A percentile compares a stretch with the other conserved stretches of the same genome.
phyloP scores from a whole-genome alignment of 2,113 vertebrate genomes.

The Cottus gobio region DNA sequence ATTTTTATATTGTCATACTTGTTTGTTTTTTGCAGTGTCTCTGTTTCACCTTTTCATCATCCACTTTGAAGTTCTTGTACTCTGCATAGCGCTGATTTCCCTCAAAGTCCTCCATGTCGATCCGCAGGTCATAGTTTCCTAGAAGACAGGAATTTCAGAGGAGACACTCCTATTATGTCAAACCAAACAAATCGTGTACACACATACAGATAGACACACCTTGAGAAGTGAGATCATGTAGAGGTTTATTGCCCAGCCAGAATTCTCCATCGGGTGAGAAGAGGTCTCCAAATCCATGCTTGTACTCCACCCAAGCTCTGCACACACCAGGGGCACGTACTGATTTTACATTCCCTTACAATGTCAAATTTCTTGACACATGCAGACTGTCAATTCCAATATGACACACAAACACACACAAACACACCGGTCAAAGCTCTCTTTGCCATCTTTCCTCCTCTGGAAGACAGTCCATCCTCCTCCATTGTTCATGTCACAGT shows the following conservation, averaged over 20 bases:
- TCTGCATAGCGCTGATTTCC: conserved; percentile 87
- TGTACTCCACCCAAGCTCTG: conserved; percentile 76
- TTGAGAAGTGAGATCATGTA: conserved; percentile 72
- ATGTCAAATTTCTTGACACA: background rate
- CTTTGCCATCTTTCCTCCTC: conserved; percentile 88
- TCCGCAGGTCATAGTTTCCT: conserved; percentile 90
- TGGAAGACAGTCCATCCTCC: conserved; percentile 95
- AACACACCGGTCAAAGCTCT: conserved; percentile 88
- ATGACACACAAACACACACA: background rate
- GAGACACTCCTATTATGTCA: background rate
- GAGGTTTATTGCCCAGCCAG: conserved; percentile 77
- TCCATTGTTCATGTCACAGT: conserved; percentile 90
- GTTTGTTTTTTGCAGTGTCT: background rate
- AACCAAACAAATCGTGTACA: background rate
- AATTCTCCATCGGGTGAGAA: conserved; percentile 71
- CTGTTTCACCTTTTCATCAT: conserved; percentile 85
- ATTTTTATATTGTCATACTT: background rate
- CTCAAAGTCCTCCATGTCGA: conserved; percentile 89
- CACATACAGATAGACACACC: conserved; percentile 43
- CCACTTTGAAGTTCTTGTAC: conserved; percentile 87
- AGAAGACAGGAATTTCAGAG: conserved; percentile 33
- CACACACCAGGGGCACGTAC: background rate
- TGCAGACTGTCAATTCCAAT: background rate
- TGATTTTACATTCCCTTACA: background rate
- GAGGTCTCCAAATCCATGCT: conserved; percentile 74